Evolutionary conservation across 2,888 invertebrate genomes (phyloP), one percentile per base, ranked within the genome.

Genomic region (Tryphoninae sp.): DNA sequence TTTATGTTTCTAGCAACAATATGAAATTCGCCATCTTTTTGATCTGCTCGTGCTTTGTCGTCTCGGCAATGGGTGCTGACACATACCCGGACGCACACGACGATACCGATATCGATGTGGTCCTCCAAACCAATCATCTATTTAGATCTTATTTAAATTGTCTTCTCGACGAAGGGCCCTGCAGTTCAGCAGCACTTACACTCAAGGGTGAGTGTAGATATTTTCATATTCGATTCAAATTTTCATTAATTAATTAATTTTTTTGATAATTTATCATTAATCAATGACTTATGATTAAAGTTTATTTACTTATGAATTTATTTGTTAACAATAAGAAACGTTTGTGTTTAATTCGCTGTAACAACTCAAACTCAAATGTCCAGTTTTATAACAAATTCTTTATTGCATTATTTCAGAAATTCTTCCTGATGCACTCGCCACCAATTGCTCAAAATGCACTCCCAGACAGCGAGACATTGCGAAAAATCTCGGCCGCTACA

Each of bases 151-250:
- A 87, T 53, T 26, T 84, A 2, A 42, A 73, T 19, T 89, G 89
- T 58, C 13, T 89, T 11, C 78, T 89, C 0, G 86, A 87, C 8
- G 77, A 82, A 42, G 86, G 86, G 2, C 51, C 83, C 0, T 89
- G 89, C 53, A 83, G 86, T 2, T 72, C 75, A 0, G 86, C 87
- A 33, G 87, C 81, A 13, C 80, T 75, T 2, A 74, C 62, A 40
- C 40, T 89, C 22, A 86, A 80, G 85, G 76, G 89, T 89, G 53
- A 87, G 85, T 83, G 67, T 49, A 4, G 13, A 16, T 67, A 7
- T 51, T 49, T 59, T 49, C 8, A 16, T 8, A 49, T 59, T 67
- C 58, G 19, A n/a, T 9, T 11, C 2, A 0, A 16, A 26, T 2
- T 71, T 45, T 51, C 13, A 33, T 13, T 49, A 6, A 62, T 22